Percentiles rank a stretch among this genome's conserved stretches.
Evolutionary conservation across 2,888 invertebrate species (phyloP).

Genomic region (Tachina fera): DNA sequence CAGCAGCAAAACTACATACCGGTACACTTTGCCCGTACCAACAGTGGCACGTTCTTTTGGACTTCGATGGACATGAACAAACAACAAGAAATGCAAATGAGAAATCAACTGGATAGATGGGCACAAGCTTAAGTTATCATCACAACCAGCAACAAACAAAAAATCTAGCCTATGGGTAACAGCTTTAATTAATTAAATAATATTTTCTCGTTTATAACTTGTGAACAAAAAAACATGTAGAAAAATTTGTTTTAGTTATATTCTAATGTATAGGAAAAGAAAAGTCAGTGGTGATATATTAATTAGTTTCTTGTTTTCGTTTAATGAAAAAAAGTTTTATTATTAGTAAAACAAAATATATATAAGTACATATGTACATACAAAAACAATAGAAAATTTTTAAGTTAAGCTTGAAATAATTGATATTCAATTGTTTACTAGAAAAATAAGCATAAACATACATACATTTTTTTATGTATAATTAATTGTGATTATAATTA

Average conservation of each 20-base stretch:
- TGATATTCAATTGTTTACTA: conserved; percentile 75
- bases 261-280: conserved; percentile 55
- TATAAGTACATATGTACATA: no score
- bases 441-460: conserved; percentile 29
- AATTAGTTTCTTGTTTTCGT: conserved; percentile 76
- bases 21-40: conserved; percentile 91
- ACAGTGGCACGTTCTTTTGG: conserved; percentile 93
- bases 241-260: conserved; percentile 53
- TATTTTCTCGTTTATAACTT: conserved; percentile 64
- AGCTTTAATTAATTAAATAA: conserved; percentile 80
- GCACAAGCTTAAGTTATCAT: conserved; percentile 77
- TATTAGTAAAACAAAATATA: conserved; percentile 32
- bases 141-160: background rate
- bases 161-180: conserved; percentile 63
- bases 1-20: conserved; percentile 84
- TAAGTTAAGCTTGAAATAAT: conserved; percentile 64
- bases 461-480: conserved; percentile 57
- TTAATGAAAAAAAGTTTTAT: conserved; percentile 66
- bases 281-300: conserved; percentile 74
- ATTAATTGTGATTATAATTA: conserved; percentile 70
- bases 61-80: conserved; percentile 84
- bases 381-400: conserved; percentile 31
- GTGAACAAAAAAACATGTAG: conserved; percentile 35
- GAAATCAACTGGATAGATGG: conserved; percentile 79
- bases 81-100: conserved; percentile 76